These are phyloP conservation scores for Aleiodes sp. DNA, from an alignment of 1,140 invertebrate species.

Conservation along the genomic window DNA sequence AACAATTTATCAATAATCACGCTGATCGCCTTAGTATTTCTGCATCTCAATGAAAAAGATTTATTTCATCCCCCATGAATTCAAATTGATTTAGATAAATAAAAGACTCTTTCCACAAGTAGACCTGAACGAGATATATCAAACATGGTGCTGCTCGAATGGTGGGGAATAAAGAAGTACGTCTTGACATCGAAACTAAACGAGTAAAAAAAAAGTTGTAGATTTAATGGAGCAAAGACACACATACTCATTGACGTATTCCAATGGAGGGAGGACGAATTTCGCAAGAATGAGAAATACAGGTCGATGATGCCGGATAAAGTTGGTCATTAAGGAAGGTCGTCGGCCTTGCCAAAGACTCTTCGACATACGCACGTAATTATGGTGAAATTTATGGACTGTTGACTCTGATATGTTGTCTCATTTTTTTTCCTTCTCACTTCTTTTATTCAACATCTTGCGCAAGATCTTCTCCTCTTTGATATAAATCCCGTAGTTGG, in stretches of 20 bases:
- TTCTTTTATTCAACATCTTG: constrained; percentile 7
- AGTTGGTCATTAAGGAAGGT: constrained; percentile 35
- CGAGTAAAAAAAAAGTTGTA: not conserved
- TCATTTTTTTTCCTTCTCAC: not conserved
- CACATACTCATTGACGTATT: constrained; percentile 21
- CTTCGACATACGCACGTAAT: constrained; percentile 4
- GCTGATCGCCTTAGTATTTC: not conserved
- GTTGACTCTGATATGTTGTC: constrained; percentile 12
- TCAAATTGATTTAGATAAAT: constrained; percentile 1
- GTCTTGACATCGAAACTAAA: not conserved
- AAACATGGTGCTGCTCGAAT: constrained; percentile 2
- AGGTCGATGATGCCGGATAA: constrained; percentile 27
- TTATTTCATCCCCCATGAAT: not conserved
- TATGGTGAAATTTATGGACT: constrained; percentile 24
- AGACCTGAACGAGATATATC: not conserved
- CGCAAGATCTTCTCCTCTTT: not conserved
- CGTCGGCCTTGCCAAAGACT: constrained; percentile 29
- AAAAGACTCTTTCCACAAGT: not conserved
- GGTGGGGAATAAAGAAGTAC: not conserved
- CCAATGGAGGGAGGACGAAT: not conserved
- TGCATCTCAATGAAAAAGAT: not conserved
- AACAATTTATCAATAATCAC: not conserved
- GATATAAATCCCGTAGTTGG: not conserved
- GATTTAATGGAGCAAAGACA: constrained; percentile 8
- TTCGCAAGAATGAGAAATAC: constrained; percentile 30